These are phyloP conservation scores for Metopia argyrocephala DNA, from an alignment of 2,888 invertebrate genomes.

Conservation along the genomic window DNA sequence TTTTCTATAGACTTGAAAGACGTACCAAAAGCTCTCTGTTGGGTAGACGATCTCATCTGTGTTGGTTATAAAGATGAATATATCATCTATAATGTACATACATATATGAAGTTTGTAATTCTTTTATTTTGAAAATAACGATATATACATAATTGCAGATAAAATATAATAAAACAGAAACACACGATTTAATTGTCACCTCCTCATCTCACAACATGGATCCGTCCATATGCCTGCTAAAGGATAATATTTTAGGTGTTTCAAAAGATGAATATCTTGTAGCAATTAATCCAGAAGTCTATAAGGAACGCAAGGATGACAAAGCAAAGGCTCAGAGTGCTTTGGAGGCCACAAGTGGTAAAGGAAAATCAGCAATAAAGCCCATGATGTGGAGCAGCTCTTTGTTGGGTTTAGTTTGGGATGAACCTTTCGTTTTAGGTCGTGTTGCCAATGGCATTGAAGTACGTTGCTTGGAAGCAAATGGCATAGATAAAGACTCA, in stretches of 20 bases:
- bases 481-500: conserved; percentile 80
- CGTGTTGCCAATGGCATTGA: conserved; percentile 90
- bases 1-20: conserved; percentile 89
- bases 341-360: conserved; percentile 60
- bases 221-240: conserved; percentile 89
- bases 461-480: conserved; percentile 90
- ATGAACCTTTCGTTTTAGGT: conserved; percentile 94
- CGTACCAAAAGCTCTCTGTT: conserved; percentile 88
- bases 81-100: conserved; percentile 85
- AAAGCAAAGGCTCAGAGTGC: conserved; percentile 62
- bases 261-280: conserved; percentile 93
- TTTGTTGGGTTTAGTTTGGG: conserved; percentile 84
- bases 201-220: conserved; percentile 88
- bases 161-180: conserved; percentile 78
- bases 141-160: conserved; percentile 67
- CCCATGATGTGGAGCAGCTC: conserved; percentile 74
- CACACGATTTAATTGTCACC: conserved; percentile 91
- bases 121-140: background rate
- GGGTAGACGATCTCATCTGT: conserved; percentile 91
- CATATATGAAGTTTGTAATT: background rate
- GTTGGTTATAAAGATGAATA: conserved; percentile 93
- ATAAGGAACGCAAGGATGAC: conserved; percentile 67
- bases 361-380: conserved; percentile 67
- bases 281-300: conserved; percentile 87
- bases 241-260: conserved; percentile 87